A percentile compares a stretch with the other conserved stretches of the same genome.
phyloP scores from a whole-genome alignment of 2,113 vertebrate genomes.

The Sciurus niger region DNA sequence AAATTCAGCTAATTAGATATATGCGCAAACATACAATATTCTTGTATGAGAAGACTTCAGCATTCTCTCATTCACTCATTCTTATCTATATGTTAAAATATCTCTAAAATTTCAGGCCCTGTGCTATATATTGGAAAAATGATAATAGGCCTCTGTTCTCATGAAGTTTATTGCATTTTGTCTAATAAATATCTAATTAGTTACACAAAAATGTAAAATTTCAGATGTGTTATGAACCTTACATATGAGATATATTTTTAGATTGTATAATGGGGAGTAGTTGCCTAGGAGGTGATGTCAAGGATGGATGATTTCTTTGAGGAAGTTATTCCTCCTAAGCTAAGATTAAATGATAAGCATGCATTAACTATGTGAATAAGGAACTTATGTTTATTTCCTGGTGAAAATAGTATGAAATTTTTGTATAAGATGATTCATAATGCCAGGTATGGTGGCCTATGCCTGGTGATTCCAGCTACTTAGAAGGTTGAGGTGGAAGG shows the following conservation, averaged over 20 bases:
- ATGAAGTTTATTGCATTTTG: background rate
- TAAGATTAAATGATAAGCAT: background rate
- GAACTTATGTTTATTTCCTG: background rate
- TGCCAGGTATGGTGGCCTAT: too few species aligned
- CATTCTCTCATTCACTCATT: background rate
- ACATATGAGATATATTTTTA: background rate
- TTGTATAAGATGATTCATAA: too few species aligned
- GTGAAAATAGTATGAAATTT: background rate
- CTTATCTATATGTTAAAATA: background rate
- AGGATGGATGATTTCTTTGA: background rate
- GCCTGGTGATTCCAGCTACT: too few species aligned
- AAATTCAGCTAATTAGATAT: background rate
- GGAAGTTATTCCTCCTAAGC: background rate
- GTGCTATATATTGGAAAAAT: background rate
- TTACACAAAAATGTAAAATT: conserved; percentile 8
- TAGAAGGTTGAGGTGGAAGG: too few species aligned
- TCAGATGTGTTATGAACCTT: background rate
- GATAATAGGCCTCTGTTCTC: background rate
- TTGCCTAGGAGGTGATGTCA: background rate
- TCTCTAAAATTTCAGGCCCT: background rate
- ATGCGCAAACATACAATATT: background rate
- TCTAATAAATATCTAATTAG: background rate
- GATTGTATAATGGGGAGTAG: background rate
- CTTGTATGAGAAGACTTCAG: background rate
- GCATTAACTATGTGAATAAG: background rate